phyloP scores from a whole-genome alignment of 2,113 vertebrate species.

The Takifugu flavidus region DNA sequence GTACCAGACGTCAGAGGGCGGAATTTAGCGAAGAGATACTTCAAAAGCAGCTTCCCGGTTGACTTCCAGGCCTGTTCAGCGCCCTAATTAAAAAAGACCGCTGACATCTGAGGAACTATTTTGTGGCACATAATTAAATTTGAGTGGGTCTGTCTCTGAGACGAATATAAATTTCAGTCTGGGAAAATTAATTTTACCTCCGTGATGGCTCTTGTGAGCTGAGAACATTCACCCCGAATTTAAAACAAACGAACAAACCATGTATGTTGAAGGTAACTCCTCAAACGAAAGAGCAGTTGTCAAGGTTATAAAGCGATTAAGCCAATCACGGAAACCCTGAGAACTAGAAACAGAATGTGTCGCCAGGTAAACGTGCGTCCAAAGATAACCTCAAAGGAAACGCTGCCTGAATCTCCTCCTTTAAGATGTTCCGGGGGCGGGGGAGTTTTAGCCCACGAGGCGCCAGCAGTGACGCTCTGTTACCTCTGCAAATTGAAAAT shows the following conservation, averaged over 20 bases:
- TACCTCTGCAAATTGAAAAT: not conserved
- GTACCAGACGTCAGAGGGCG: not conserved
- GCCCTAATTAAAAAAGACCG: slow-evolving; percentile 35
- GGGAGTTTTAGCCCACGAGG: not conserved
- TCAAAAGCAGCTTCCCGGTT: not conserved
- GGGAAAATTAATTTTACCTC: slow-evolving; percentile 5
- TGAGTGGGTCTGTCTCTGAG: slow-evolving; percentile 26
- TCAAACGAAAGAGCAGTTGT: too few relatives aligned
- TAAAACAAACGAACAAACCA: too few relatives aligned
- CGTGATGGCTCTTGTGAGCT: too few relatives aligned
- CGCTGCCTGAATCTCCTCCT: not conserved
- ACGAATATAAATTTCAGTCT: slow-evolving; percentile 20
- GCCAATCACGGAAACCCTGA: too few relatives aligned
- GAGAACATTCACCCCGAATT: too few relatives aligned
- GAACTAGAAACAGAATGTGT: too few relatives aligned
- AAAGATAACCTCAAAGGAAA: not conserved
- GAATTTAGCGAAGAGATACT: slow-evolving; percentile 1
- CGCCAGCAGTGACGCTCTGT: not conserved
- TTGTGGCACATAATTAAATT: slow-evolving; percentile 35
- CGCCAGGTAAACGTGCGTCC: too few relatives aligned
- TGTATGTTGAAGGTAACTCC: too few relatives aligned
- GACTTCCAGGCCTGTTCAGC: slow-evolving; percentile 13
- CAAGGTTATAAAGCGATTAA: too few relatives aligned
- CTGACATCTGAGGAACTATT: slow-evolving; percentile 28
- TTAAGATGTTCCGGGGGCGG: not conserved